phyloP scores from a whole-genome alignment of 2,113 vertebrate genomes.

The Lasiurus borealis region DNA sequence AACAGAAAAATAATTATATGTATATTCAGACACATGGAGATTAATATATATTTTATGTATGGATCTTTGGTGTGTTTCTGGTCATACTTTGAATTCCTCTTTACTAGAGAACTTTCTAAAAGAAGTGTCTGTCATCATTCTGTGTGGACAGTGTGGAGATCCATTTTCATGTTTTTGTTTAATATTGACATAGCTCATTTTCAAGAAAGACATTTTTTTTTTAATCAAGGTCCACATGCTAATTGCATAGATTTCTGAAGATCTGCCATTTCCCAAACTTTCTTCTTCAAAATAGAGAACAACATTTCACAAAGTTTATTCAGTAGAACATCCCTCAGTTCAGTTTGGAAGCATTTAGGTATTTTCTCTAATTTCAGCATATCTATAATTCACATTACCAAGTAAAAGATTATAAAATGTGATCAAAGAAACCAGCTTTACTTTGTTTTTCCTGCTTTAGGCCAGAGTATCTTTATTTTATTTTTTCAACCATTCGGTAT shows the following conservation, averaged over 20 bases:
- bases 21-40: background rate
- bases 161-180: background rate
- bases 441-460: background rate
- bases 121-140: background rate
- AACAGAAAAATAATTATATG: background rate
- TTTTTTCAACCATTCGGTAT: background rate
- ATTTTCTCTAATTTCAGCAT: background rate
- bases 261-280: background rate
- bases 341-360: background rate
- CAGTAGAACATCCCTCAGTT: background rate
- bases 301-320: background rate
- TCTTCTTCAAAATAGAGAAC: background rate
- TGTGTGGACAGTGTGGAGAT: background rate
- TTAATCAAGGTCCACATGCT: background rate
- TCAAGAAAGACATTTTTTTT: constrained; percentile 33
- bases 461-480: background rate
- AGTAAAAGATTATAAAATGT: background rate
- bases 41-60: background rate
- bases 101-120: background rate
- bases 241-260: background rate
- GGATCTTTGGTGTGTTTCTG: background rate
- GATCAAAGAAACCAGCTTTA: background rate
- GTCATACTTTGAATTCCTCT: background rate
- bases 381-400: background rate
- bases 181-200: constrained; percentile 1